phyloP scores from a whole-genome alignment of 1,140 invertebrate species.

The Chrysopa pallens region DNA sequence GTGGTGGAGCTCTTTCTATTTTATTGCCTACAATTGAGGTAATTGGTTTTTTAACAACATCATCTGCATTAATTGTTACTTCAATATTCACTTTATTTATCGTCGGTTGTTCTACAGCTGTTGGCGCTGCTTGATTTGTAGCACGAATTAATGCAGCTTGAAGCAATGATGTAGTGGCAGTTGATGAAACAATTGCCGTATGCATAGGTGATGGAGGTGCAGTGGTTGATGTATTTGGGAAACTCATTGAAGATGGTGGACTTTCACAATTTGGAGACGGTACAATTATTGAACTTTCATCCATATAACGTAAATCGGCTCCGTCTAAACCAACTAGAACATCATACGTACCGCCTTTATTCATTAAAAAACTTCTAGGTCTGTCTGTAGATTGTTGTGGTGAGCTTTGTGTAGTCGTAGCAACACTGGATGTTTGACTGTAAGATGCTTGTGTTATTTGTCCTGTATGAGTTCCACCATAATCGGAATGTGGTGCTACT shows the following conservation, averaged over 20 bases:
- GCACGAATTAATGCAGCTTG: conserved; percentile 50
- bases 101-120: conserved; percentile 22
- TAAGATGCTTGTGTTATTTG: conserved; percentile 12
- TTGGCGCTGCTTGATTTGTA: conserved; percentile 28
- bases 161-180: conserved; percentile 34
- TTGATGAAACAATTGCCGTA: conserved; percentile 17
- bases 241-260: conserved; percentile 44
- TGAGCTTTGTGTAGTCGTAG: neutral
- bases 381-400: conserved; percentile 18
- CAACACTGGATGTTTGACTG: neutral
- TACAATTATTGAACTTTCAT: conserved; percentile 71
- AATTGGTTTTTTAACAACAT: conserved; percentile 21
- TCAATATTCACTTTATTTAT: conserved; percentile 51
- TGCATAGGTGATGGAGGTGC: conserved; percentile 33
- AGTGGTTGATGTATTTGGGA: conserved; percentile 24
- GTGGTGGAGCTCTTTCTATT: conserved; percentile 21
- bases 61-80: conserved; percentile 19
- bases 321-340: conserved; percentile 57
- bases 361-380: conserved; percentile 32
- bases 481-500: conserved; percentile 20
- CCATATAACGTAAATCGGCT: conserved; percentile 71
- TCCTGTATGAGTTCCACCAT: conserved; percentile 22
- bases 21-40: conserved; percentile 27
- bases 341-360: conserved; percentile 43
- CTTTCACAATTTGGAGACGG: conserved; percentile 53